A percentile compares a stretch with the other conserved stretches of the same genome.
These are phyloP conservation scores for Tortricodes alternella DNA, from an alignment of 2,888 invertebrate species.

Conservation along the genomic window DNA sequence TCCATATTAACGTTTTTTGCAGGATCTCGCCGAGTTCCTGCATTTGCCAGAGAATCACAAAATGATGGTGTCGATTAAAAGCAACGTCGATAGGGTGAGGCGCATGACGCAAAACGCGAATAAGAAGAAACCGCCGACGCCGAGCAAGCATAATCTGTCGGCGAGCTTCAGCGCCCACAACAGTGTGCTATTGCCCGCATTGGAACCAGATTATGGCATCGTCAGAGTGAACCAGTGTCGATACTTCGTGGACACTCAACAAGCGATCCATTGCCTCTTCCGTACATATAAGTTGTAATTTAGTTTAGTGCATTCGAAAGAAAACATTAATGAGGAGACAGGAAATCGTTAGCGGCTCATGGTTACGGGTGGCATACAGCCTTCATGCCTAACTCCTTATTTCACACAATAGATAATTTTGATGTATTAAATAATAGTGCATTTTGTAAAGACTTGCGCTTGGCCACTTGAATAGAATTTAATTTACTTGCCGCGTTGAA, in stretches of 20 bases:
- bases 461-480: too few species aligned
- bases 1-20: conserved; percentile 7
- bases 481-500: too few species aligned
- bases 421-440: too few species aligned
- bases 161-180: conserved; percentile 40
- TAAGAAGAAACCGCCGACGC: conserved; percentile 53
- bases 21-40: conserved; percentile 67
- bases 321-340: too few species aligned
- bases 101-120: conserved; percentile 58
- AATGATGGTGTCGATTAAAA: conserved; percentile 62
- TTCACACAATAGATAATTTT: too few species aligned
- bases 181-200: conserved; percentile 50
- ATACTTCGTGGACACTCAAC: conserved; percentile 70
- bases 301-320: neutral
- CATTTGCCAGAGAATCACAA: conserved; percentile 65
- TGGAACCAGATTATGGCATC: conserved; percentile 74
- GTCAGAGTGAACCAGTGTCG: conserved; percentile 59
- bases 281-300: conserved; percentile 60
- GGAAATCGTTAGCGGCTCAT: too few species aligned
- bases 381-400: too few species aligned
- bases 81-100: conserved; percentile 59
- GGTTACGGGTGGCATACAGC: too few species aligned
- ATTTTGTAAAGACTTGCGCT: too few species aligned
- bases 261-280: conserved; percentile 71
- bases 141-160: conserved; percentile 49